Conservation (phyloP, 2,113 vertebrate species). For the Dicaeum eximium region DNA sequence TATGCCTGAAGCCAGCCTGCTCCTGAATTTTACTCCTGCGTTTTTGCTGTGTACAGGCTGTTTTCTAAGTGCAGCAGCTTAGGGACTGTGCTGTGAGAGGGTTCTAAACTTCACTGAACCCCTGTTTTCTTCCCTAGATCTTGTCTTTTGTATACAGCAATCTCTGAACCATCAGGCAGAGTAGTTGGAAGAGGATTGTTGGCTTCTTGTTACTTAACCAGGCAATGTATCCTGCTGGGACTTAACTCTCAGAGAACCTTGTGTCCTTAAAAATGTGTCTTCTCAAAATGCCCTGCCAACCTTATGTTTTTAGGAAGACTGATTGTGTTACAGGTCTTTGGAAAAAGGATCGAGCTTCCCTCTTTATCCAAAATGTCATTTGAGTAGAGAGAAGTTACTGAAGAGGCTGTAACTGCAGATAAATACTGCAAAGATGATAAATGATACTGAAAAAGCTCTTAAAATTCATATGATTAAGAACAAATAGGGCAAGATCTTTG, state of each 20-base stretch:
- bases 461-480: background rate
- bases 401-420: background rate
- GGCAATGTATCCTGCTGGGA: background rate
- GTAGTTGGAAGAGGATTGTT: background rate
- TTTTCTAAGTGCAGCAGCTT: background rate
- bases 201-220: background rate
- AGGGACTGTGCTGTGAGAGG: background rate
- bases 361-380: background rate
- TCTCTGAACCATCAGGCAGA: background rate
- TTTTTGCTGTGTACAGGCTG: background rate
- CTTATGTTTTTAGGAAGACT: background rate
- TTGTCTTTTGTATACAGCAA: background rate
- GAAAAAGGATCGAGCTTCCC: background rate
- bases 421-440: background rate
- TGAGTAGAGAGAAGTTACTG: background rate
- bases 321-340: background rate
- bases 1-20: background rate
- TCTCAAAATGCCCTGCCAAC: background rate
- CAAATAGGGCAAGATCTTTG: background rate
- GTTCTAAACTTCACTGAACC: background rate
- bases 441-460: background rate
- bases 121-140: background rate
- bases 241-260: background rate
- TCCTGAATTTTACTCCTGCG: rapidly evolving
- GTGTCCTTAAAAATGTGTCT: background rate